A percentile compares a stretch with the other conserved stretches of the same genome.
Evolutionary conservation across 2,797 vertebrate species (phyloP).

Genomic region (Phrynocephalus forsythii): DNA sequence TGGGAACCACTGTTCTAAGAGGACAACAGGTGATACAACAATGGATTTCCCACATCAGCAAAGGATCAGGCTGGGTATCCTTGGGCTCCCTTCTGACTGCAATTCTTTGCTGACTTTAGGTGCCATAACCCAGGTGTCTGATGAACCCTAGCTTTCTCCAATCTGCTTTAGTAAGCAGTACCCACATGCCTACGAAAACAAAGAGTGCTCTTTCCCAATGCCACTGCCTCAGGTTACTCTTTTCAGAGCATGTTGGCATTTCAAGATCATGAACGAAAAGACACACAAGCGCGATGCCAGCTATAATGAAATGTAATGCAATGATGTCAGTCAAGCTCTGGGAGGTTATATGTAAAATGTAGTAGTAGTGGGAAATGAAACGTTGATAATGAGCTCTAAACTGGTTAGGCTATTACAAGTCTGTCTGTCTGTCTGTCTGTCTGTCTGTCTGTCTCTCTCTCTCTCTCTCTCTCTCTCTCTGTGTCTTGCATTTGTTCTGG

Average conservation of each 20-base stretch:
- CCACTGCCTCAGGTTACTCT: background rate
- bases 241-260: background rate
- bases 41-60: background rate
- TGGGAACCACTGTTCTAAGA: too few species aligned
- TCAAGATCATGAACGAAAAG: background rate
- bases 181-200: background rate
- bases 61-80: background rate
- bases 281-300: slow-evolving; percentile 11
- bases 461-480: too few species aligned
- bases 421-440: too few species aligned
- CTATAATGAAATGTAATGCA: slow-evolving; percentile 57
- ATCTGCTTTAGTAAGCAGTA: background rate
- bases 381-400: slow-evolving; percentile 25
- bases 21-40: background rate
- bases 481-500: too few species aligned
- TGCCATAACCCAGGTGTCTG: background rate
- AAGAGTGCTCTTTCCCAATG: background rate
- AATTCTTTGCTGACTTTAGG: background rate
- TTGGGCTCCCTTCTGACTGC: background rate
- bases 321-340: slow-evolving; percentile 26
- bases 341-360: slow-evolving; percentile 54
- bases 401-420: slow-evolving; percentile 13
- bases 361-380: slow-evolving; percentile 23
- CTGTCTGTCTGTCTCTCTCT: too few species aligned
- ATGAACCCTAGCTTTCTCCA: background rate